Conservation (phyloP, 2,113 vertebrate species). For the Phrynosoma platyrhinos region DNA sequence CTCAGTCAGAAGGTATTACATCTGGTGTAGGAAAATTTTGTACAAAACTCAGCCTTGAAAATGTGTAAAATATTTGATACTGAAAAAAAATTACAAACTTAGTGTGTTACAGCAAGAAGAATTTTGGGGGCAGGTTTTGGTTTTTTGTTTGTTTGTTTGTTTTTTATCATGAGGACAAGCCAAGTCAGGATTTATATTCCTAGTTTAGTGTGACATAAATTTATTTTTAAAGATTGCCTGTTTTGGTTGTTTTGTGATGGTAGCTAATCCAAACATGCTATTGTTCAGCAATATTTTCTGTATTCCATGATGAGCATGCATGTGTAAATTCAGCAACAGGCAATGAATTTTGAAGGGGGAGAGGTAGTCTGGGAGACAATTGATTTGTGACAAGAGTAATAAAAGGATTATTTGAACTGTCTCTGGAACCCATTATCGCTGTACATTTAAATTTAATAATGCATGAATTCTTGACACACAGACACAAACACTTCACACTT, state of each 20-base stretch:
- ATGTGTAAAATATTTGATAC: no score
- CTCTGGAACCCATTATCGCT: conserved; percentile 1
- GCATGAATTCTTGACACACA: neutral
- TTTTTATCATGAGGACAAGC: no score
- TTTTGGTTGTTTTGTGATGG: neutral
- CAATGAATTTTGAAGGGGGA: neutral
- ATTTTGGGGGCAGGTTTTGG: no score
- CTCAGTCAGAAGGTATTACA: no score
- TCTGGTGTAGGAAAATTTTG: no score
- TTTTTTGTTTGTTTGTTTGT: no score
- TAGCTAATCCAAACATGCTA: neutral
- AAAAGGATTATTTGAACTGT: neutral
- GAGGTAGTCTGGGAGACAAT: neutral
- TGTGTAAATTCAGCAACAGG: neutral
- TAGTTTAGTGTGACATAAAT: no score
- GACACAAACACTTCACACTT: neutral
- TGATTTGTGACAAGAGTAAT: neutral
- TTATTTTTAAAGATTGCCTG: neutral
- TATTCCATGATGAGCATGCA: neutral
- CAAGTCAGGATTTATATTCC: no score
- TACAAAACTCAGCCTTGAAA: no score
- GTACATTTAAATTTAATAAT: conserved; percentile 15
- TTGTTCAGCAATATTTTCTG: neutral
- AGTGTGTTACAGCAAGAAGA: no score
- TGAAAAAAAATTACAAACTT: no score